Percentiles rank a stretch among this genome's conserved stretches.
phyloP scores from a whole-genome alignment of 2,797 vertebrate genomes.

The Melanotaenia maccullochi region DNA sequence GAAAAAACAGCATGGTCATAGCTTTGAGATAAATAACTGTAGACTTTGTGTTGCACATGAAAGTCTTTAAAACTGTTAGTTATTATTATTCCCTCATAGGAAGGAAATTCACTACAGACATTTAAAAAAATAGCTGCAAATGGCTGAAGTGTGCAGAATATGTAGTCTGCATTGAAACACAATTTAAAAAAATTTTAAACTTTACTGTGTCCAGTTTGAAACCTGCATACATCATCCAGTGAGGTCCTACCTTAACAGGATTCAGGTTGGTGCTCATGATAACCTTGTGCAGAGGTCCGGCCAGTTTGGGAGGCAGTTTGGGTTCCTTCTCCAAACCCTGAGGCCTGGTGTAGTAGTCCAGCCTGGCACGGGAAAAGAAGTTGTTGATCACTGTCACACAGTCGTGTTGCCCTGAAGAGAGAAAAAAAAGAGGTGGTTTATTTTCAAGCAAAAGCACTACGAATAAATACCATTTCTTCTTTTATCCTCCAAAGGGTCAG shows the following conservation, averaged over 20 bases:
- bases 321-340: conserved; percentile 96
- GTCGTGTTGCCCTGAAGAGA: conserved; percentile 91
- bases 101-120: background rate
- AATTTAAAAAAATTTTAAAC: background rate
- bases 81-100: too few relatives aligned
- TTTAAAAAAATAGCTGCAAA: background rate
- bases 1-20: too few relatives aligned
- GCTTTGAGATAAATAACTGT: too few relatives aligned
- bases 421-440: background rate
- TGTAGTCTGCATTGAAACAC: background rate
- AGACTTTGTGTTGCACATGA: too few relatives aligned
- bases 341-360: conserved; percentile 95
- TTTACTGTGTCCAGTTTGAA: background rate
- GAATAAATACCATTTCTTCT: background rate
- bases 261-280: conserved; percentile 97
- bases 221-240: too few relatives aligned
- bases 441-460: background rate
- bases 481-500: background rate
- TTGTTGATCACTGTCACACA: conserved; percentile 99
- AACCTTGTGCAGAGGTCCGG: conserved; percentile 95
- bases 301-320: conserved; percentile 90
- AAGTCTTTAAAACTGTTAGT: too few relatives aligned
- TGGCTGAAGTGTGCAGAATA: background rate
- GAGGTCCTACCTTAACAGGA: conserved; percentile 89
- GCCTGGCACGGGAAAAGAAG: conserved; percentile 93